Evolutionary conservation across 2,888 invertebrate species (phyloP).

Genomic region (Crocallis elinguaria): DNA sequence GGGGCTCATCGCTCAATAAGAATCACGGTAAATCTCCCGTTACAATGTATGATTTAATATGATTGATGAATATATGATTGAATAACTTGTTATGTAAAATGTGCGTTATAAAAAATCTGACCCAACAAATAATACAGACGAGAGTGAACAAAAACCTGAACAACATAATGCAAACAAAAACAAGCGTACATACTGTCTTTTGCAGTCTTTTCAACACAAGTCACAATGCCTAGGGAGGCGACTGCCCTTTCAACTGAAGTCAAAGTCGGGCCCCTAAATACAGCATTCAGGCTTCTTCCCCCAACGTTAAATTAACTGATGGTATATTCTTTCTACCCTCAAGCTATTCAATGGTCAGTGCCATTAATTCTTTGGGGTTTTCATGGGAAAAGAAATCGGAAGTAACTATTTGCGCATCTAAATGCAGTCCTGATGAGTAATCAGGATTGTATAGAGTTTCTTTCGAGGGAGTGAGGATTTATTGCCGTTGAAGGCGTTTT

Average conservation of each 20-base stretch:
- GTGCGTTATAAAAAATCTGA: neutral
- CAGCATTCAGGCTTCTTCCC: conserved; percentile 34
- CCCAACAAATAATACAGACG: neutral
- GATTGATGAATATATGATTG: too few relatives aligned
- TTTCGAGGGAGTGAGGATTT: conserved; percentile 35
- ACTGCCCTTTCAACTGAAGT: conserved; percentile 35
- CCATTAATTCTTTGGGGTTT: conserved; percentile 52
- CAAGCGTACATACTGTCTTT: conserved; percentile 22
- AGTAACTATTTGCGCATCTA: conserved; percentile 59
- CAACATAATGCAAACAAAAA: conserved; percentile 22
- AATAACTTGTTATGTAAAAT: too few relatives aligned
- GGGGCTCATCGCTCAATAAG: too few relatives aligned
- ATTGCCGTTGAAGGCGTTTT: conserved; percentile 28
- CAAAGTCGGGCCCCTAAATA: conserved; percentile 39
- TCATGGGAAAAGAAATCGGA: conserved; percentile 55
- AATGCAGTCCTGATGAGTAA: conserved; percentile 58
- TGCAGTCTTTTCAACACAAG: conserved; percentile 23
- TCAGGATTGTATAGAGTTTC: conserved; percentile 46
- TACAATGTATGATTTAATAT: too few relatives aligned
- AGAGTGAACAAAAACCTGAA: conserved; percentile 1
- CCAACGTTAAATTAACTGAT: conserved; percentile 44
- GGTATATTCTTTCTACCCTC: conserved; percentile 35
- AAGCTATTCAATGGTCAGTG: conserved; percentile 55
- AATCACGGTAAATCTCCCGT: too few relatives aligned
- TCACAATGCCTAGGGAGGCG: conserved; percentile 28